Evolutionary conservation across 2,113 vertebrate species (phyloP), one percentile per base, ranked within the genome.

Genomic region (Microcebus murinus): DNA sequence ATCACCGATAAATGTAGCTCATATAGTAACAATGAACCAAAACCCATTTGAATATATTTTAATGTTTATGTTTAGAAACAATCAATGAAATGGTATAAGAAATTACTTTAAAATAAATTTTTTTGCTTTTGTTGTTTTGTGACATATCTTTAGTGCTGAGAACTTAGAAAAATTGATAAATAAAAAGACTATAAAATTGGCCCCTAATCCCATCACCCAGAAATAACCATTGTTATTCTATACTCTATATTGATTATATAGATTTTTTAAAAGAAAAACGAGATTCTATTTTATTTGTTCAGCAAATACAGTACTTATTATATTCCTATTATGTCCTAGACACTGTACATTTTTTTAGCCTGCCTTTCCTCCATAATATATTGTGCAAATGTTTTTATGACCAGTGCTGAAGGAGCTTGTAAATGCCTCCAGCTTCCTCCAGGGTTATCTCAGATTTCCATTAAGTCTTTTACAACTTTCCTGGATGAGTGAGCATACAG

Each of bases 391-490:
- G 27, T 84, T 93, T 97, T 91, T 91, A 94, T 76, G 87, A 50
- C 80, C 88, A 50, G 36, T 27, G 20, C n/a, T 36, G 61, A 63
- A 90, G 84, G 50, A 70, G 59, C 73, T 95, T 85, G 61, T 87
- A 63, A 90, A 71, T 76, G 90, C 82, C 55, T 94, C 39, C 65
- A 59, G 76, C 85, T 88, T 94, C 93, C 94, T 96, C 27, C 23
- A 0, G 39, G 71, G 71, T 96, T 93, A 61, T 83, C 95, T 95
- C 80, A 91, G 80, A 67, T 92, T 90, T 89, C 91, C 94, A 94
- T 96, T 89, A 96, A 92, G 87, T 84, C 82, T 95, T 96, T 96
- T 92, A 88, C 95, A 95, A 52, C 87, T 94, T 96, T 90, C 80
- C 94, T 87, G 71, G 95, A 79, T 97, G 95, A 97, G 55, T 17